phyloP scores from a whole-genome alignment of 92 coral and sea anemone genomes.

The Meandrina meandrites region DNA sequence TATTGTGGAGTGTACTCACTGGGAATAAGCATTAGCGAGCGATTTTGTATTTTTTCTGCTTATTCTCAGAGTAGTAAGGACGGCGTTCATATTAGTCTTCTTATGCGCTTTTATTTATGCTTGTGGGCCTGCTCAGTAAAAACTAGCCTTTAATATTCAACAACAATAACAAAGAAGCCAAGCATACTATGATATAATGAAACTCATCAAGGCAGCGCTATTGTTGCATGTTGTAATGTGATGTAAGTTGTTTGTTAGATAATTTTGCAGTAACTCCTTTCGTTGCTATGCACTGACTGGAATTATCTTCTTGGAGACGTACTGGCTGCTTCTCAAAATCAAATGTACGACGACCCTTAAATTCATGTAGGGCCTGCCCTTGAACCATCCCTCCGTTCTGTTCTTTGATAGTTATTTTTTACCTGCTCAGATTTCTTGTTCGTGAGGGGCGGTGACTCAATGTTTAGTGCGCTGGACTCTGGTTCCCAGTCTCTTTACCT shows the following conservation, averaged over 20 bases:
- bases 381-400: neutral
- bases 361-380: neutral
- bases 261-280: neutral
- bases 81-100: too few species aligned
- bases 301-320: neutral
- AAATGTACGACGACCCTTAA: neutral
- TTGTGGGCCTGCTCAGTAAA: too few species aligned
- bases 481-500: neutral
- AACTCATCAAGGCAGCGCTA: too few species aligned
- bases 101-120: too few species aligned
- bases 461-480: neutral
- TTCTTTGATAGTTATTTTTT: neutral
- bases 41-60: too few species aligned
- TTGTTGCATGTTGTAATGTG: neutral
- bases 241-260: neutral
- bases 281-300: neutral
- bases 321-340: neutral
- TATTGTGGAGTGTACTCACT: too few species aligned
- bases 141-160: too few species aligned
- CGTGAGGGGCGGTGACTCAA: neutral
- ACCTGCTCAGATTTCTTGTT: neutral
- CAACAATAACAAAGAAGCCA: neutral
- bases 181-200: neutral
- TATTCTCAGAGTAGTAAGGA: too few species aligned
- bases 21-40: too few species aligned